Conservation (phyloP, 2,888 invertebrate genomes). For the Cheilosia scutellata region DNA sequence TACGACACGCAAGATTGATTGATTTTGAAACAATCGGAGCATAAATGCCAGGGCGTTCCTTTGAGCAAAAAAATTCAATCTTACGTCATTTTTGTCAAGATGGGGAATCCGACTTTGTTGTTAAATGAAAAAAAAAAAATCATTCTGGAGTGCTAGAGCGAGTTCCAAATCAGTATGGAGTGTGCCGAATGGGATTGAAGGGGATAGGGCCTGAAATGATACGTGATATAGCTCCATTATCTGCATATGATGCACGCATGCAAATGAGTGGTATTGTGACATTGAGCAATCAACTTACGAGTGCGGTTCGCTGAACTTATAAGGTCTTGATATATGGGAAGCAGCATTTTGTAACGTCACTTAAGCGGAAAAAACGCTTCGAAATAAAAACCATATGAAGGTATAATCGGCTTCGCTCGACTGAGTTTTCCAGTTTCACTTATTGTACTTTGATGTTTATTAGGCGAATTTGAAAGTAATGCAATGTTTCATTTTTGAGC, state of each 20-base stretch:
- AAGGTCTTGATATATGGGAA: constrained; percentile 49
- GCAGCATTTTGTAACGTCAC: constrained; percentile 70
- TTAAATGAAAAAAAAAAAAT: no score
- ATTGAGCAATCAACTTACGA: constrained; percentile 39
- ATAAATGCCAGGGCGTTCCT: constrained; percentile 61
- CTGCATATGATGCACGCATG: constrained; percentile 10
- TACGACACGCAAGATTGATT: constrained; percentile 59
- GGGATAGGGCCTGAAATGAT: no score
- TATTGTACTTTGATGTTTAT: neutral
- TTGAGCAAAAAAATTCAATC: constrained; percentile 7
- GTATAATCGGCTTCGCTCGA: constrained; percentile 60
- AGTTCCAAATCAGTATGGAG: no score
- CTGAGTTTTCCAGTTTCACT: constrained; percentile 68
- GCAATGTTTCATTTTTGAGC: no score
- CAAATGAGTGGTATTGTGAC: constrained; percentile 35
- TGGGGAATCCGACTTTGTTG: neutral
- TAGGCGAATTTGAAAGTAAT: no score
- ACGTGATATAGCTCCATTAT: neutral
- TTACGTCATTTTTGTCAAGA: neutral
- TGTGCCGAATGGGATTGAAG: no score
- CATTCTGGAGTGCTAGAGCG: no score
- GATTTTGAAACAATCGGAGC: constrained; percentile 55
- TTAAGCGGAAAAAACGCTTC: constrained; percentile 66
- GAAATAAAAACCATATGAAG: constrained; percentile 50
- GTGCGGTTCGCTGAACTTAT: constrained; percentile 64